Evolutionary conservation across 2,797 vertebrate genomes (phyloP), one percentile per base, ranked within the genome.

Genomic region (Enteromius radiatus): DNA sequence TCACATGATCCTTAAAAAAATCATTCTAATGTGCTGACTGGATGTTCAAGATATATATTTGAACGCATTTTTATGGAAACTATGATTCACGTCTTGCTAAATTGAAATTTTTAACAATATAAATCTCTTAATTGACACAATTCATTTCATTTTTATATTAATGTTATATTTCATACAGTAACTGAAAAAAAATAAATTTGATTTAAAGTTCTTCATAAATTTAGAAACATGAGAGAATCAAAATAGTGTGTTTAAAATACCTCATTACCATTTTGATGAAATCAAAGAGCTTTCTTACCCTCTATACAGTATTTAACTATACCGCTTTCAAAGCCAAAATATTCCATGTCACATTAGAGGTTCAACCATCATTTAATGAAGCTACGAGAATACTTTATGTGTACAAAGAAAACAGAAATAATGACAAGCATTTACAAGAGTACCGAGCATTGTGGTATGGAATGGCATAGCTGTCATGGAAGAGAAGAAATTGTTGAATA

Each of bases 181-280:
- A 19, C 45, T 19, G 17, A 49, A 49, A 17, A 28, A 49, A 49
- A 47, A 47, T 14, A 4, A 15, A 15, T 15, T 14, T 45, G 43
- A 45, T 45, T 47, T 47, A 47, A 47, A 47, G 3, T 47, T 47
- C 45, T 47, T 47, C 38, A 41, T 41, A 41, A 41, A 41, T 41
- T 41, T 41, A 41, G 15, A 80, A 88, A 86, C 31, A 17, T 76
- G n/a, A 82, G 76, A 82, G 52, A 83, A 77, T 78, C 67, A 67
- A 85, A 87, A 80, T 61, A 80, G 74, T 81, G 75, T 36, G 26
- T 78, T 76, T 3, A n/a, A 61, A 85, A 83, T 83, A 80, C 77
- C 56, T 84, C 21, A 23, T 56, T 56, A 56, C 21, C 21, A n/a
- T 56, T 56, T 23, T 56, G 21, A 56, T 56, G 52, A 56, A 56